Evolutionary conservation across 2,113 vertebrate species (phyloP).

Genomic region (Aegotheles bennettii): DNA sequence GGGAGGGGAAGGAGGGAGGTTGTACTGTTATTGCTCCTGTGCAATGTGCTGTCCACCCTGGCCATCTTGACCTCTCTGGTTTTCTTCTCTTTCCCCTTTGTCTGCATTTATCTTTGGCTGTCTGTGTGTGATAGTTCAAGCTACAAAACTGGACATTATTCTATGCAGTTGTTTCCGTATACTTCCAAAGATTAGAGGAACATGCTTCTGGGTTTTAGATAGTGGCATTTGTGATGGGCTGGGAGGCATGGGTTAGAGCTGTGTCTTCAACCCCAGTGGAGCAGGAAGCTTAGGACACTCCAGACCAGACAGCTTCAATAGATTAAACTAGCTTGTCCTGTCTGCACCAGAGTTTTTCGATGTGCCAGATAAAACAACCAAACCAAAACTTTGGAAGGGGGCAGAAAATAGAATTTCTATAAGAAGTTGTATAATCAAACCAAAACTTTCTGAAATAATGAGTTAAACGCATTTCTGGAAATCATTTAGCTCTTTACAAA

Average conservation of each 20-base stretch:
- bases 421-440: background rate
- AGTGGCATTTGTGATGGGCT: background rate
- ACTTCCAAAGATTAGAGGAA: background rate
- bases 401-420: background rate
- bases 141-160: background rate
- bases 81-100: background rate
- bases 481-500: background rate
- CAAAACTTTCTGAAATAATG: background rate
- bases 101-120: background rate
- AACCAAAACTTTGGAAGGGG: background rate
- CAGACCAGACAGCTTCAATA: background rate
- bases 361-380: background rate
- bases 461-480: background rate
- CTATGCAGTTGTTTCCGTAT: background rate
- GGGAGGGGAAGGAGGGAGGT: background rate
- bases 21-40: background rate
- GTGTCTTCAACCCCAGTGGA: background rate
- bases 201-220: background rate
- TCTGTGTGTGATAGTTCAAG: background rate
- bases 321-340: background rate
- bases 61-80: background rate
- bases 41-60: background rate
- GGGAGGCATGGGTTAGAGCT: background rate
- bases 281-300: background rate
- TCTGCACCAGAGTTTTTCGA: background rate